Conservation (phyloP, 2,888 invertebrate species). For the Ischnus inquisitorius region DNA sequence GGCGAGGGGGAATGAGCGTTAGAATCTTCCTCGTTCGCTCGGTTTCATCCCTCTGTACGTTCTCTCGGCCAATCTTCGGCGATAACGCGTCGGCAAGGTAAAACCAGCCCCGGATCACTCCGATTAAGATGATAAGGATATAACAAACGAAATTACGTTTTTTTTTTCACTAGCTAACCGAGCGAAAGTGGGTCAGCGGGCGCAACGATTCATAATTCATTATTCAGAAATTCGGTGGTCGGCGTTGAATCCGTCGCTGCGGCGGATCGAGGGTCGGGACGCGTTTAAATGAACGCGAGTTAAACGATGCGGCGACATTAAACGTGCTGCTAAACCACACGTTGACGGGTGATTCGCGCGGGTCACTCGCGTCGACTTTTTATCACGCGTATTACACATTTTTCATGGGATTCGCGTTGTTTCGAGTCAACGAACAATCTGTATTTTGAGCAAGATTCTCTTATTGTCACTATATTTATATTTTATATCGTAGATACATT, state of each 20-base stretch:
- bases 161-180: not conserved
- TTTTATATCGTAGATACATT: too few species aligned
- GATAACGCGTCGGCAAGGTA: conserved; percentile 51
- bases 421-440: not conserved
- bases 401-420: not conserved
- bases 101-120: conserved; percentile 29
- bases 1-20: not conserved
- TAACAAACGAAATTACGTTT: conserved; percentile 27
- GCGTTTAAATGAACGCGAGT: conserved; percentile 42
- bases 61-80: conserved; percentile 31
- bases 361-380: conserved; percentile 28
- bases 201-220: not conserved
- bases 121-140: conserved; percentile 48
- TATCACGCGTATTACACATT: not conserved
- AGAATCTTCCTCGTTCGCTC: conserved; percentile 36
- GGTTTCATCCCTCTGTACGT: not conserved
- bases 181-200: not conserved
- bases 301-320: conserved; percentile 56
- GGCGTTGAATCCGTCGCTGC: not conserved
- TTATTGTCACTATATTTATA: not conserved
- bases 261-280: not conserved
- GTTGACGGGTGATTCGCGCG: conserved; percentile 37
- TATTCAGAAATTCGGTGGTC: not conserved
- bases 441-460: too few species aligned
- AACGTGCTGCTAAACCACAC: conserved; percentile 52